Percentiles rank a stretch among this genome's conserved stretches.
Conservation (phyloP, 2,888 invertebrate genomes). For the Oeneis ivallda region DNA sequence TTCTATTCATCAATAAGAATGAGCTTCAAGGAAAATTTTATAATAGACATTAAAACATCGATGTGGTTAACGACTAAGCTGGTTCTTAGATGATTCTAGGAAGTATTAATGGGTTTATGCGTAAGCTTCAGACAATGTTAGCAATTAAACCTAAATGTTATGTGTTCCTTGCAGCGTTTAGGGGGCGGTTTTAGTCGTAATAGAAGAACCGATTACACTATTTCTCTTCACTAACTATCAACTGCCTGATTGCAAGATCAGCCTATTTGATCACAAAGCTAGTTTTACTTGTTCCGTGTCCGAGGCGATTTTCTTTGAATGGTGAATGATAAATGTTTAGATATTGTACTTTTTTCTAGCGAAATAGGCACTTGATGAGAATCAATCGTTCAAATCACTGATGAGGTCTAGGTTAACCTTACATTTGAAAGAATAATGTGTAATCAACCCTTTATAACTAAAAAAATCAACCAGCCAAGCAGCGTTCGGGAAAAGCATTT, state of each 20-base stretch:
- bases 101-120: conserved; percentile 1
- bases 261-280: conserved; percentile 65
- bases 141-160: conserved; percentile 68
- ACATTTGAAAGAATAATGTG: no score
- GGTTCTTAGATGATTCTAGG: not conserved
- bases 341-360: no score
- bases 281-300: conserved; percentile 53
- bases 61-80: not conserved
- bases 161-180: conserved; percentile 59
- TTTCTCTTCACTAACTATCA: conserved; percentile 52
- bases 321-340: no score
- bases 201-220: conserved; percentile 52
- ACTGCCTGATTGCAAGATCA: conserved; percentile 63
- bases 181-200: conserved; percentile 63
- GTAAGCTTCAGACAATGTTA: conserved; percentile 26
- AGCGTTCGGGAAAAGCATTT: not conserved
- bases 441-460: not conserved
- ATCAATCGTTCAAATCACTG: no score
- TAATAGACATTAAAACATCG: not conserved
- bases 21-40: not conserved
- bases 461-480: not conserved
- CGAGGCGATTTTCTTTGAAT: conserved; percentile 23
- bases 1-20: not conserved
- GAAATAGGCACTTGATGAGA: no score
- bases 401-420: no score